Conservation (phyloP, 1,140 invertebrate genomes). For the Magallana ariakensis region DNA sequence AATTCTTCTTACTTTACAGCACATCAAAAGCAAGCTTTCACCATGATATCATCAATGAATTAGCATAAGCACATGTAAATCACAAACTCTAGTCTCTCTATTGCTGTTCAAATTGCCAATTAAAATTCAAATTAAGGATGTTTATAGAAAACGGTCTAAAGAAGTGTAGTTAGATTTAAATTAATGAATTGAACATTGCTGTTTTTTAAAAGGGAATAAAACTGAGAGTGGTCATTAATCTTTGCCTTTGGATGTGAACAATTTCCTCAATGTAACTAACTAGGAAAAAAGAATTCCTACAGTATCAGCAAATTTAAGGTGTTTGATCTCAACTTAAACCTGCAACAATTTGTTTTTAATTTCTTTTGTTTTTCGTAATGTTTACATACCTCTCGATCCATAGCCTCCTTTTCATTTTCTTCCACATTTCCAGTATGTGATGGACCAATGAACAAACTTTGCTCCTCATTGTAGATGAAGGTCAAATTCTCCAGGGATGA, state of each 20-base stretch:
- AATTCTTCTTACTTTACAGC: background rate
- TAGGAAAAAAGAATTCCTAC: background rate
- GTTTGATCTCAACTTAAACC: too few relatives aligned
- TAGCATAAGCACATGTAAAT: background rate
- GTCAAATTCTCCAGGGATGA: constrained; percentile 70
- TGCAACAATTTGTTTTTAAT: too few relatives aligned
- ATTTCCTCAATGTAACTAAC: too few relatives aligned
- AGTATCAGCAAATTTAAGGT: background rate
- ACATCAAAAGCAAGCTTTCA: background rate
- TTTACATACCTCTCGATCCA: constrained; percentile 74
- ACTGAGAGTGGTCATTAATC: too few relatives aligned
- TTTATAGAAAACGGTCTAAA: background rate
- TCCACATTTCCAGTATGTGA: constrained; percentile 56
- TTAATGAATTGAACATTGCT: background rate
- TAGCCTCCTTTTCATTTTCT: constrained; percentile 69
- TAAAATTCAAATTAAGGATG: background rate
- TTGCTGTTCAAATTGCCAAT: constrained; percentile 4
- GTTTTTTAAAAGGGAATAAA: too few relatives aligned
- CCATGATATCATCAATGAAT: background rate
- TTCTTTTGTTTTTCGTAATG: too few relatives aligned
- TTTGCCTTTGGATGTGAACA: too few relatives aligned
- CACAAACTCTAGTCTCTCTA: background rate
- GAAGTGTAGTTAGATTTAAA: background rate
- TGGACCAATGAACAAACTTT: constrained; percentile 76
- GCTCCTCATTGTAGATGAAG: constrained; percentile 73